phyloP scores from a whole-genome alignment of 2,888 invertebrate genomes.

The Epinotia demarniana region DNA sequence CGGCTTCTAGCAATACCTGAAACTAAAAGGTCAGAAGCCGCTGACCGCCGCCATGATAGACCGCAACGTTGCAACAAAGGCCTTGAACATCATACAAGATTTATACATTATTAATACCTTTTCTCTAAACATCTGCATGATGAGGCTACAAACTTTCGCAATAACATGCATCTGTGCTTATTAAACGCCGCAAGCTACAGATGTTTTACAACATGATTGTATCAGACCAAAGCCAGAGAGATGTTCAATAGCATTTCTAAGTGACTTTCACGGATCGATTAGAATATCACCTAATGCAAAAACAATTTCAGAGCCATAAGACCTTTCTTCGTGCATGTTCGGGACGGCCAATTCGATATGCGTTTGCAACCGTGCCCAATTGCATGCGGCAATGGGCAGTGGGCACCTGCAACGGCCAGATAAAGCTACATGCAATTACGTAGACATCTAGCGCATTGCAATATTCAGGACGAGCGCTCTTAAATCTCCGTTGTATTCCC shows the following conservation, averaged over 20 bases:
- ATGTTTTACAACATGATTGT: constrained; percentile 27
- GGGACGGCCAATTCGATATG: constrained; percentile 46
- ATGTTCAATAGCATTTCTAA: background rate
- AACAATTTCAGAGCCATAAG: constrained; percentile 34
- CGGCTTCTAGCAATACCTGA: constrained; percentile 59
- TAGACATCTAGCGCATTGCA: constrained; percentile 33
- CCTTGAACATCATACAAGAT: background rate
- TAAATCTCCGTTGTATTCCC: constrained; percentile 39
- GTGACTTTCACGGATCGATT: constrained; percentile 21
- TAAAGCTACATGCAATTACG: constrained; percentile 28
- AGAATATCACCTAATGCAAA: constrained; percentile 30
- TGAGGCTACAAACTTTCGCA: constrained; percentile 46
- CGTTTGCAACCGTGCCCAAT: constrained; percentile 49
- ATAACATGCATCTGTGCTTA: constrained; percentile 40
- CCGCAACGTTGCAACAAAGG: constrained; percentile 50
- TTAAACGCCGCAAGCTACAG: constrained; percentile 34
- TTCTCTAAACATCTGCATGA: constrained; percentile 45
- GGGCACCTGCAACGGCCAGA: constrained; percentile 33
- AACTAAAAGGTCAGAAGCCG: constrained; percentile 57
- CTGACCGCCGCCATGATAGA: constrained; percentile 51
- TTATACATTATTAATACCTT: constrained; percentile 1
- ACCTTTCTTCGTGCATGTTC: constrained; percentile 10
- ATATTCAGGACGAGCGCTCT: constrained; percentile 30
- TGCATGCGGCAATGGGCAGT: constrained; percentile 50
- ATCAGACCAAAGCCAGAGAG: background rate